A percentile compares a stretch with the other conserved stretches of the same genome.
Evolutionary conservation across 2,888 invertebrate species (phyloP).

Genomic region (Synanthedon tipuliformis): DNA sequence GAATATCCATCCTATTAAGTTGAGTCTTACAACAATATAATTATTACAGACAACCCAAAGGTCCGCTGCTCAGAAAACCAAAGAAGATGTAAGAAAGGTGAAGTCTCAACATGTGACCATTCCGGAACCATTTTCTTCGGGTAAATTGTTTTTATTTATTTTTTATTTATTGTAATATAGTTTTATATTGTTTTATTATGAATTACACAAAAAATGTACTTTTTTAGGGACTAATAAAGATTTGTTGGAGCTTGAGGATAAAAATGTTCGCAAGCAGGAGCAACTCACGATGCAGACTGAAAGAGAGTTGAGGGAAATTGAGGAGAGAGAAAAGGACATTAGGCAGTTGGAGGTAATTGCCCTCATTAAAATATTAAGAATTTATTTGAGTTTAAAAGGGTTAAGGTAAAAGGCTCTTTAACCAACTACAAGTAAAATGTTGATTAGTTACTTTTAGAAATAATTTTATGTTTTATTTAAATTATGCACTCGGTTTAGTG

Average conservation of each 20-base stretch:
- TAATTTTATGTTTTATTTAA: no score
- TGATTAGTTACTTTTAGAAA: no score
- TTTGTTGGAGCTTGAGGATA: conserved; percentile 25
- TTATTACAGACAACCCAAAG: conserved; percentile 79
- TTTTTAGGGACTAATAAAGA: not conserved
- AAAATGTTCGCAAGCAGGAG: conserved; percentile 61
- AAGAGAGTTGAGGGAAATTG: conserved; percentile 82
- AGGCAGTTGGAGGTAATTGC: conserved; percentile 84
- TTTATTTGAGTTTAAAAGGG: no score
- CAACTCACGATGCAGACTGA: conserved; percentile 87
- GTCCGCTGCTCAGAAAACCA: conserved; percentile 89
- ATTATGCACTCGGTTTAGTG: no score
- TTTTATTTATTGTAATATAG: not conserved
- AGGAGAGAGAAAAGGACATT: conserved; percentile 91
- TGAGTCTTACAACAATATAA: no score
- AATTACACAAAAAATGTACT: not conserved
- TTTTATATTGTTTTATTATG: no score
- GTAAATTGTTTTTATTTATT: conserved; percentile 25
- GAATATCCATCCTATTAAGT: no score
- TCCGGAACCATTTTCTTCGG: conserved; percentile 65
- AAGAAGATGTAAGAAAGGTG: conserved; percentile 85
- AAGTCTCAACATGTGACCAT: conserved; percentile 72
- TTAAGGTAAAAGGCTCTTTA: no score
- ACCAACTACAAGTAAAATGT: no score
- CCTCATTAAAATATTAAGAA: not conserved